Conservation (phyloP, 2,888 invertebrate species). For the Perdita meconis region DNA sequence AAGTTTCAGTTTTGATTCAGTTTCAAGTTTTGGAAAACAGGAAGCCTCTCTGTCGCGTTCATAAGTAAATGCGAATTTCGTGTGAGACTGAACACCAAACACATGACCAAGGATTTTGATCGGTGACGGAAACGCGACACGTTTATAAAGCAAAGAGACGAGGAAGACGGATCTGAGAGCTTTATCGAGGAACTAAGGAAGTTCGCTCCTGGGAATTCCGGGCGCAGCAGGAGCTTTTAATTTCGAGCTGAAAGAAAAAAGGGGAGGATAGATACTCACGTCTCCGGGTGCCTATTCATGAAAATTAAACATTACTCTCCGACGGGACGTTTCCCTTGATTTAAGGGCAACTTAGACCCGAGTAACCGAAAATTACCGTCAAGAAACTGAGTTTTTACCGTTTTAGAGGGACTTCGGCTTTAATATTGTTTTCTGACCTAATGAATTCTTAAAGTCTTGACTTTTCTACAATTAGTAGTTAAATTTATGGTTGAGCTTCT, state of each 20-base stretch:
- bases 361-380: slow-evolving; percentile 30
- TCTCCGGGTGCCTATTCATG: slow-evolving; percentile 53
- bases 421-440: too few relatives aligned
- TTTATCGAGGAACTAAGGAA: slow-evolving; percentile 53
- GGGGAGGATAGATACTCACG: slow-evolving; percentile 17
- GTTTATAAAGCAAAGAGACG: slow-evolving; percentile 36
- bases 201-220: slow-evolving; percentile 48
- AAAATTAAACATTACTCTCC: slow-evolving; percentile 55
- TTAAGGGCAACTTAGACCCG: slow-evolving; percentile 25
- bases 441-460: too few relatives aligned
- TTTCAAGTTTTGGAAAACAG: too few relatives aligned
- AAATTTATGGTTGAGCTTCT: too few relatives aligned
- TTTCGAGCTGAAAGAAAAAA: slow-evolving; percentile 37
- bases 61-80: too few relatives aligned
- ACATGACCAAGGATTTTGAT: too few relatives aligned
- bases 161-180: slow-evolving; percentile 34
- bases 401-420: neutral
- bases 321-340: slow-evolving; percentile 38
- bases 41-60: too few relatives aligned
- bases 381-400: too few relatives aligned
- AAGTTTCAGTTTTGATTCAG: too few relatives aligned
- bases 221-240: slow-evolving; percentile 51
- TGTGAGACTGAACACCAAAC: too few relatives aligned
- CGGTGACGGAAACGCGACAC: too few relatives aligned
- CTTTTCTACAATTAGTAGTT: too few relatives aligned